These are phyloP conservation scores for Zaprionus africanus DNA, from an alignment of 1,140 invertebrate species.

Conservation along the genomic window DNA sequence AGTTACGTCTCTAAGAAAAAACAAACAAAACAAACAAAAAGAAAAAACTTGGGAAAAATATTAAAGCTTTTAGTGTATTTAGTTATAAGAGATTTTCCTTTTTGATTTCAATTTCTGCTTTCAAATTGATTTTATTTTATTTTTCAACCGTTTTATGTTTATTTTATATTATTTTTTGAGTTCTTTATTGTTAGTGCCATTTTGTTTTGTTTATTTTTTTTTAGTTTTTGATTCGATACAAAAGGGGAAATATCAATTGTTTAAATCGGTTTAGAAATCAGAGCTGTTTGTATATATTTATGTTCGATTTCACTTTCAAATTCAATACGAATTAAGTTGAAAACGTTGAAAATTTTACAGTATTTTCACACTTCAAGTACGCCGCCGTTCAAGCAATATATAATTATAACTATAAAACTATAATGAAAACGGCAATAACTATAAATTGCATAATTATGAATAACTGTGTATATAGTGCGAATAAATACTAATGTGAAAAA, in stretches of 20 bases:
- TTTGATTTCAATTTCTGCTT: conserved; percentile 13
- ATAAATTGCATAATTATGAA: conserved; percentile 44
- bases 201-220: conserved; percentile 19
- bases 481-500: conserved; percentile 30
- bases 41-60: not conserved
- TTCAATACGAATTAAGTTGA: conserved; percentile 1
- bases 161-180: conserved; percentile 19
- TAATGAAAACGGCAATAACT: conserved; percentile 57
- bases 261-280: conserved; percentile 18
- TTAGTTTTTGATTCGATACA: conserved; percentile 11
- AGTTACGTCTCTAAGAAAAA: conserved; percentile 53
- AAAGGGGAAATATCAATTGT: conserved; percentile 10
- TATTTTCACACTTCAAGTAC: conserved; percentile 54
- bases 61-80: conserved; percentile 27
- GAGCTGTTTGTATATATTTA: conserved; percentile 60
- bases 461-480: conserved; percentile 68
- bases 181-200: conserved; percentile 67
- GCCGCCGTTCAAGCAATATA: conserved; percentile 68
- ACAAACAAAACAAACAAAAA: not conserved
- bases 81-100: conserved; percentile 26
- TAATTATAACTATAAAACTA: conserved; percentile 33
- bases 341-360: conserved; percentile 51
- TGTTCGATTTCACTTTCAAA: conserved; percentile 29
- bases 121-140: conserved; percentile 12
- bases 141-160: conserved; percentile 23